Base-by-base conservation (phyloP, 92 coral and sea anemone species). In the Epizoanthus illoricatus region DNA sequence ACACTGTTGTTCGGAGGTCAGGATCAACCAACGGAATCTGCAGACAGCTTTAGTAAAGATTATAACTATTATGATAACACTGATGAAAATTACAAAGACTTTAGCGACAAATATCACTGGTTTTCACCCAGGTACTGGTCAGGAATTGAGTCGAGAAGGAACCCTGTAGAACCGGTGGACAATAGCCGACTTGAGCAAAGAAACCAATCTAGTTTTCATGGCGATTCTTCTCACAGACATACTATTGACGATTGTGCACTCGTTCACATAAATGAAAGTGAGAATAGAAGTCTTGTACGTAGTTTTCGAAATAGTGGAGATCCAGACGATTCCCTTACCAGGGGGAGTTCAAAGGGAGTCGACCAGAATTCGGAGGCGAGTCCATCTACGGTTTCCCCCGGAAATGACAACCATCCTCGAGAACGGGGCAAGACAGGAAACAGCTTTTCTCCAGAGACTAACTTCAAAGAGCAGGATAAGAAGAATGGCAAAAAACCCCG, bases 321-420 rank as follows among this genome's bases (percentile, higher is more conserved):
- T 36, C 41, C 49, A 13, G 56, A 39, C 65, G 39, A 61, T 64
- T 4, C 52, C 64, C 56, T 20, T 20, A 64, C 42, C 64, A 19
- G 82, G 13, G 33, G 61, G 82, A 39, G 82, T 78, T 78, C 61
- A 78, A 78, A 78, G 18, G 61, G 23, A 42, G 57, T 43, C 40
- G 82, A 23, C 42, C 71, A 63, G 61, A 39, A 5, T 20, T 16
- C 33, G 41, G 71, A 64, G 24, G 43, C 10, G 39, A 28, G 68
- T 39, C 56, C 19, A 5, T 43, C 65, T 20, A 67, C 54, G 63
- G 71, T 41, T 20, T 23, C 86, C 16, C 42, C 40, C 52, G 40
- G 24, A 47, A 68, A 40, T 75, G 39, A 28, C 28, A 61, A 61
- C 4, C n/a, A 45, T 61, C 39, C 41, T 28, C 69, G 42, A 16